These are phyloP conservation scores for Drosophila sp. DNA, from an alignment of 1,140 invertebrate species.

Conservation along the genomic window DNA sequence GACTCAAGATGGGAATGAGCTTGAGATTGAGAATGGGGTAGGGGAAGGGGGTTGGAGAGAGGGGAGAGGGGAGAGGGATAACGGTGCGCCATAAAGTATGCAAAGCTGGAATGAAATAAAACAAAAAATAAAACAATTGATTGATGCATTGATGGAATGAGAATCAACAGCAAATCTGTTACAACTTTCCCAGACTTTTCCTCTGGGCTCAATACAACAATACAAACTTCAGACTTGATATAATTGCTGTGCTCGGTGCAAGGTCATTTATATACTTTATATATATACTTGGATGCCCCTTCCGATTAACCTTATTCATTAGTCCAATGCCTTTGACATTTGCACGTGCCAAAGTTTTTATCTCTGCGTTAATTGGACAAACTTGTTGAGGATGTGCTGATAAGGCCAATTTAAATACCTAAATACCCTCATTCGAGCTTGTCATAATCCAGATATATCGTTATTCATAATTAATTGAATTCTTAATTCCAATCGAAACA, in stretches of 20 bases:
- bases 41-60: slow-evolving; percentile 26
- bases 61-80: slow-evolving; percentile 8
- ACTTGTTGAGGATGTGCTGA: slow-evolving; percentile 2
- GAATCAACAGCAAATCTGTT: too few relatives aligned
- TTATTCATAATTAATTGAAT: too few relatives aligned
- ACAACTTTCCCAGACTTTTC: not conserved
- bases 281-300: too few relatives aligned
- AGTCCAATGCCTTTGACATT: slow-evolving; percentile 15
- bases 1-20: slow-evolving; percentile 19
- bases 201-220: slow-evolving; percentile 2
- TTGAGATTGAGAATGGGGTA: slow-evolving; percentile 19
- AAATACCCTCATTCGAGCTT: too few relatives aligned
- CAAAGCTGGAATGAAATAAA: too few relatives aligned
- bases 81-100: slow-evolving; percentile 58
- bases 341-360: slow-evolving; percentile 27
- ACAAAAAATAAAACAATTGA: too few relatives aligned
- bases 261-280: too few relatives aligned
- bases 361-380: slow-evolving; percentile 1
- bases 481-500: too few relatives aligned
- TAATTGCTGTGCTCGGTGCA: too few relatives aligned
- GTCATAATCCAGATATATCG: too few relatives aligned
- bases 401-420: not conserved
- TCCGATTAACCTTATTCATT: slow-evolving; percentile 22
- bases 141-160: not conserved
- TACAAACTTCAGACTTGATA: slow-evolving; percentile 8